Conservation (phyloP, 2,797 vertebrate species). For the Lepus oiostolus region DNA sequence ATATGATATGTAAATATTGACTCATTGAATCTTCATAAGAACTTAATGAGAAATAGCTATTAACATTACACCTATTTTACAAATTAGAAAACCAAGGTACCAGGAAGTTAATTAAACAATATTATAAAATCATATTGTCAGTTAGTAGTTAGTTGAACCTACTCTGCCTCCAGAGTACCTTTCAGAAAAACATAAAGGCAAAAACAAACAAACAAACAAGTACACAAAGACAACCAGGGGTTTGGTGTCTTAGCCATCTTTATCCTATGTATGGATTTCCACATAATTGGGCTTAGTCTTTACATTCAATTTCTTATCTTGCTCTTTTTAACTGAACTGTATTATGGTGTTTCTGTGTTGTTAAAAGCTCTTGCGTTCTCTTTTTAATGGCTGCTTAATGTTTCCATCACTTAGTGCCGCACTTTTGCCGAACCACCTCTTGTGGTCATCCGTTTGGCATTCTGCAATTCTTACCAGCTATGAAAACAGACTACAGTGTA, state of each 20-base stretch:
- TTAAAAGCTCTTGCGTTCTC: background rate
- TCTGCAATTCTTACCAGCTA: background rate
- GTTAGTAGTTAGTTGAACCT: background rate
- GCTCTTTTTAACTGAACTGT: background rate
- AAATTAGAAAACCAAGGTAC: background rate
- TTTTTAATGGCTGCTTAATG: background rate
- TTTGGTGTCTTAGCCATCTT: background rate
- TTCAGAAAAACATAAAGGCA: conserved; percentile 11
- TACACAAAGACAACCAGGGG: background rate
- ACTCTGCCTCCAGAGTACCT: background rate
- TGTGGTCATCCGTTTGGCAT: background rate
- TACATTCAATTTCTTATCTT: background rate
- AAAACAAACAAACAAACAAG: conserved; percentile 23
- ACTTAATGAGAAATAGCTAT: background rate
- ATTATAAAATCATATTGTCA: background rate
- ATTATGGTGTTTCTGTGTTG: background rate
- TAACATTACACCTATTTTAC: conserved; percentile 40
- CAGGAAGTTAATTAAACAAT: background rate
- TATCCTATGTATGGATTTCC: background rate
- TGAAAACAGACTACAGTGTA: background rate
- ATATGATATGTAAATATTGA: background rate
- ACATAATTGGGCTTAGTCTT: background rate
- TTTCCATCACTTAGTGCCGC: background rate
- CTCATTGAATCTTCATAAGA: conserved; percentile 11
- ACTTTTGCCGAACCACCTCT: background rate